A percentile compares a stretch with the other conserved stretches of the same genome.
Conservation (phyloP, 2,888 invertebrate genomes). For the Rambutsinella grinnellia region DNA sequence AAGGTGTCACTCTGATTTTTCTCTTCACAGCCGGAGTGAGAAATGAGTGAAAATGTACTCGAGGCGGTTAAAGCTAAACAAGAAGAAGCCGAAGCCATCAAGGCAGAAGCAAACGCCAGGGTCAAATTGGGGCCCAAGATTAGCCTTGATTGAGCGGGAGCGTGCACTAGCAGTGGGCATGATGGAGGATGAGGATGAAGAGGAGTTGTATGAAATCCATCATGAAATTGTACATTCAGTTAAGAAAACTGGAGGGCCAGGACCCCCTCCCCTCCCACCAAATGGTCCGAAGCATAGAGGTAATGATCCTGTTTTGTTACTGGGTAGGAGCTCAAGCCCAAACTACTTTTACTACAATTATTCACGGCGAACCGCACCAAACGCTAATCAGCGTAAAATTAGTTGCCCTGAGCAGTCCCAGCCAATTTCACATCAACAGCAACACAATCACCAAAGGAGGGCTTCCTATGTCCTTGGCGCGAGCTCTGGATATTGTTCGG, state of each 20-base stretch:
- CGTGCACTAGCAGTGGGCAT: constrained; percentile 34
- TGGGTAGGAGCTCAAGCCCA: constrained; percentile 37
- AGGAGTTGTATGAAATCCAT: constrained; percentile 35
- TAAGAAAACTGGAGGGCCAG: constrained; percentile 16
- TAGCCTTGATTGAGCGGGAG: constrained; percentile 61
- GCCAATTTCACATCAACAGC: neutral
- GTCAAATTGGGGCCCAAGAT: constrained; percentile 64
- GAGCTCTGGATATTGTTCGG: constrained; percentile 42
- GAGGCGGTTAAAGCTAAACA: constrained; percentile 56
- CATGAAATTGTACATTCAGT: constrained; percentile 15
- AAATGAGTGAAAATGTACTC: constrained; percentile 59
- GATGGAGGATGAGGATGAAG: constrained; percentile 19
- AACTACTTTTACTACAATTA: constrained; percentile 50
- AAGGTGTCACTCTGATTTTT: neutral
- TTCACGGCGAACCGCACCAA: constrained; percentile 34
- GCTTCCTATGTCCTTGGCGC: constrained; percentile 47
- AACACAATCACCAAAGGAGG: constrained; percentile 33
- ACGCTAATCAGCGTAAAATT: constrained; percentile 22
- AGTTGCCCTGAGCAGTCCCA: constrained; percentile 39
- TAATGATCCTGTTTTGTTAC: constrained; percentile 29
- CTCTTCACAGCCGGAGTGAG: neutral
- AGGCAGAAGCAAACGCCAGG: constrained; percentile 36
- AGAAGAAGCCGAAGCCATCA: constrained; percentile 55
- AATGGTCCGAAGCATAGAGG: neutral
- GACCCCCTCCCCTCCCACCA: neutral